Percentiles rank a stretch among this genome's conserved stretches.
phyloP scores from a whole-genome alignment of 2,797 vertebrate species.

The Acropternis orthonyx region DNA sequence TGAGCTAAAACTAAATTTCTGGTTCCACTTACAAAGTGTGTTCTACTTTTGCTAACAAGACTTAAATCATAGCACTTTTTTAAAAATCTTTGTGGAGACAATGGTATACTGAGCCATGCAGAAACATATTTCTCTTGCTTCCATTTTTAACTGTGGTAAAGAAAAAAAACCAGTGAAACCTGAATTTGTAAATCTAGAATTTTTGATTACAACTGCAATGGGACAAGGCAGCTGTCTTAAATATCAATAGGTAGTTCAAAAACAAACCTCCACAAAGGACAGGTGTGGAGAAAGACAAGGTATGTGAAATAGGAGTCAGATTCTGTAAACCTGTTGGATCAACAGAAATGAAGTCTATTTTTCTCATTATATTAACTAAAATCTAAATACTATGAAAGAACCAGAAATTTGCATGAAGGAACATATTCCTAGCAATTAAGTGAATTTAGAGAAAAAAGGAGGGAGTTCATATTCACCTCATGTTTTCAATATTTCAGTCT shows the following conservation, averaged over 20 bases:
- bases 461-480: background rate
- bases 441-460: background rate
- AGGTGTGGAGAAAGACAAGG: background rate
- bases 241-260: background rate
- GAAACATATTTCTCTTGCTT: background rate
- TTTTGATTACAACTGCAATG: background rate
- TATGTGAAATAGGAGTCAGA: background rate
- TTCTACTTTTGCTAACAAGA: background rate
- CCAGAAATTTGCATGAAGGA: background rate
- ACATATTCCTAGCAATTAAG: background rate
- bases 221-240: background rate
- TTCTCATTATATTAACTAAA: background rate
- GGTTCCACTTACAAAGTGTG: background rate
- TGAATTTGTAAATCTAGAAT: background rate
- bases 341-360: background rate
- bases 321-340: background rate
- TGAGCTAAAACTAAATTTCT: background rate
- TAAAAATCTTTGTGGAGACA: background rate
- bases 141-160: background rate
- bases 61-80: background rate
- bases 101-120: background rate
- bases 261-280: background rate
- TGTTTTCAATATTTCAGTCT: background rate
- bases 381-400: background rate
- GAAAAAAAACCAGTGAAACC: rapidly evolving